A percentile compares a stretch with the other conserved stretches of the same genome.
phyloP scores from a whole-genome alignment of 64 coral and sea anemone genomes.

The Pocillopora verrucosa region DNA sequence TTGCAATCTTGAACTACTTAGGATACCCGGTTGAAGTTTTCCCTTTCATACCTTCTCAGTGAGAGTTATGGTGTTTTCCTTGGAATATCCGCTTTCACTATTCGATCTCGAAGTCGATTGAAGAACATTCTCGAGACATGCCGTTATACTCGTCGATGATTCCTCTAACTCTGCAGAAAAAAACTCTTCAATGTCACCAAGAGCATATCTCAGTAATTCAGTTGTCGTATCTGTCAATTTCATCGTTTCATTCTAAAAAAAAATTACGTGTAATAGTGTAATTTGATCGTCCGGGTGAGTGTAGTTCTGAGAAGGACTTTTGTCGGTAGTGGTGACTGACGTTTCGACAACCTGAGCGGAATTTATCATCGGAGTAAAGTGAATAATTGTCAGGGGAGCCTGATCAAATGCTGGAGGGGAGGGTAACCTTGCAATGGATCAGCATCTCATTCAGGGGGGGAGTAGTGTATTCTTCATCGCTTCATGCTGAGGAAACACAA shows the following conservation, averaged over 20 bases:
- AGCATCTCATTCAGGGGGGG: too few species aligned
- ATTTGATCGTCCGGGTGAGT: too few species aligned
- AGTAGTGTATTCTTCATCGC: too few species aligned
- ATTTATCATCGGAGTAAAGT: too few species aligned
- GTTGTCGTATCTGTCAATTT: neutral
- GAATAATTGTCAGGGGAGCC: too few species aligned
- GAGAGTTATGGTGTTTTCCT: neutral
- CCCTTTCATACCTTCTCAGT: neutral
- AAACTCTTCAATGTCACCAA: neutral
- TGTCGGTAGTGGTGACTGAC: too few species aligned
- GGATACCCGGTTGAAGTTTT: too few species aligned
- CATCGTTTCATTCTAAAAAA: neutral
- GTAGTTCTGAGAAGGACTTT: too few species aligned
- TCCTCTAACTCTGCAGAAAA: slow-evolving; percentile 8
- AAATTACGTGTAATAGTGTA: too few species aligned
- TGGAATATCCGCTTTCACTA: neutral
- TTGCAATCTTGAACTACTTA: neutral
- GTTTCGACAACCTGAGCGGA: too few species aligned
- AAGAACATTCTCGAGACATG: neutral
- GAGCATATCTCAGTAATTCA: neutral
- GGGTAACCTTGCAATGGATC: too few species aligned
- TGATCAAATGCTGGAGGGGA: too few species aligned
- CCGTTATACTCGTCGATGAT: neutral
- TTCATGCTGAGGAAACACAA: neutral
- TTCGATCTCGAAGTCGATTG: neutral